A percentile compares a stretch with the other conserved stretches of the same genome.
Conservation (phyloP, 1,140 invertebrate genomes). For the Amyelois transitella region DNA sequence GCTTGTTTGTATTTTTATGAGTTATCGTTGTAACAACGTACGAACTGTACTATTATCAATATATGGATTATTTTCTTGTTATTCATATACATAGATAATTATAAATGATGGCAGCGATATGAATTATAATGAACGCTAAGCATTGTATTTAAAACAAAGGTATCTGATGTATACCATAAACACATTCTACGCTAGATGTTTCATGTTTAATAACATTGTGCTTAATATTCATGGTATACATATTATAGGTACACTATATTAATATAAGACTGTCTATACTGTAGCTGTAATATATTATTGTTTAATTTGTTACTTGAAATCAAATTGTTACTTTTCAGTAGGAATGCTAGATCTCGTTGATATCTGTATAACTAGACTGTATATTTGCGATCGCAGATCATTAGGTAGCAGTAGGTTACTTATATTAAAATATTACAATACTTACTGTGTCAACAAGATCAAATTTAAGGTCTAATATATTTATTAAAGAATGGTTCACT, state of each 20-base stretch:
- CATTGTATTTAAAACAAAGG: too few species aligned
- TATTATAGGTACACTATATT: constrained; percentile 32
- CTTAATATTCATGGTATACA: constrained; percentile 19
- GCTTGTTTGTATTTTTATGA: neutral
- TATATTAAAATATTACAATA: neutral
- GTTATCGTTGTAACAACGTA: constrained; percentile 11
- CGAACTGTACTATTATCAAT: neutral
- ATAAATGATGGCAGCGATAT: too few species aligned
- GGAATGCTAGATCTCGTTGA: constrained; percentile 66
- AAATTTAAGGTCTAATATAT: too few species aligned
- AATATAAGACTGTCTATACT: constrained; percentile 46
- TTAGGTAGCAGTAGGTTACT: neutral
- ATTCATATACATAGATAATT: neutral
- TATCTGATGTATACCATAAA: too few species aligned
- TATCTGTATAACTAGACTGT: neutral
- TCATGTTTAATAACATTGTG: constrained; percentile 2
- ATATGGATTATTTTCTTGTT: neutral
- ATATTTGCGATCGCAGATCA: neutral
- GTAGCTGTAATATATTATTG: constrained; percentile 32
- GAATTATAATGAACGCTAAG: too few species aligned
- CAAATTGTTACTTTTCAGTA: constrained; percentile 42
- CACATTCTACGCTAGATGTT: neutral
- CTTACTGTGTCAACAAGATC: too few species aligned
- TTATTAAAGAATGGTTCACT: too few species aligned
- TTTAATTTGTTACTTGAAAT: constrained; percentile 29